Percentiles rank a stretch among this genome's conserved stretches.
Evolutionary conservation across 2,797 vertebrate species (phyloP).

Genomic region (Miichthys miiuy): DNA sequence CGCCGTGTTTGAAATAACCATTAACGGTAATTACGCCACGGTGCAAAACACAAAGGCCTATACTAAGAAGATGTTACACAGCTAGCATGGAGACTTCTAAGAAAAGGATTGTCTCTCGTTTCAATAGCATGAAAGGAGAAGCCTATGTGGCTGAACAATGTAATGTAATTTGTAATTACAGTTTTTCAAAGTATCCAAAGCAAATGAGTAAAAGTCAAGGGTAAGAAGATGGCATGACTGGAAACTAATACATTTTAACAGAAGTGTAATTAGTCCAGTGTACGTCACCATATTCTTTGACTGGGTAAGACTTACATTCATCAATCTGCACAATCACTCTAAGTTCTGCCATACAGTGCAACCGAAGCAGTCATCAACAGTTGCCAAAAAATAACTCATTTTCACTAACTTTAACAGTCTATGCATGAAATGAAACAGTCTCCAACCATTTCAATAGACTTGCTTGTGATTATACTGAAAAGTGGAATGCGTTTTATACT

Average conservation of each 20-base stretch:
- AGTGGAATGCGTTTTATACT: constrained; percentile 72
- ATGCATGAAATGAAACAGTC: constrained; percentile 62
- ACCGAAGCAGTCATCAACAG: constrained; percentile 17
- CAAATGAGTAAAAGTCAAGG: constrained; percentile 39
- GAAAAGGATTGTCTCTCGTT: constrained; percentile 10
- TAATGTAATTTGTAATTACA: constrained; percentile 24
- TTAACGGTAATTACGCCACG: constrained; percentile 62
- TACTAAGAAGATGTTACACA: constrained; percentile 35
- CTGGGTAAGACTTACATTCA: neutral
- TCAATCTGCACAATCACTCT: neutral
- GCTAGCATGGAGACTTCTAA: constrained; percentile 26
- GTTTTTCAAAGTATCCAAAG: constrained; percentile 19
- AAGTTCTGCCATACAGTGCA: constrained; percentile 22
- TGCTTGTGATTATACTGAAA: constrained; percentile 64
- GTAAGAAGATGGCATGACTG: constrained; percentile 9
- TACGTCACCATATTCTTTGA: constrained; percentile 8
- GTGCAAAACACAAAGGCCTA: constrained; percentile 53
- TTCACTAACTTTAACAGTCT: constrained; percentile 52
- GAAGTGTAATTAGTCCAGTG: neutral
- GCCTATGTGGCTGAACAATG: constrained; percentile 18
- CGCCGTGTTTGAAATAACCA: constrained; percentile 65
- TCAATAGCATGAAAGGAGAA: constrained; percentile 33
- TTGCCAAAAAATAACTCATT: constrained; percentile 28
- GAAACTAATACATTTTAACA: constrained; percentile 16
- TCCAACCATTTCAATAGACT: constrained; percentile 62